Evolutionary conservation across 2,113 vertebrate species (phyloP), one percentile per base, ranked within the genome.

Genomic region (Cisticola juncidis): DNA sequence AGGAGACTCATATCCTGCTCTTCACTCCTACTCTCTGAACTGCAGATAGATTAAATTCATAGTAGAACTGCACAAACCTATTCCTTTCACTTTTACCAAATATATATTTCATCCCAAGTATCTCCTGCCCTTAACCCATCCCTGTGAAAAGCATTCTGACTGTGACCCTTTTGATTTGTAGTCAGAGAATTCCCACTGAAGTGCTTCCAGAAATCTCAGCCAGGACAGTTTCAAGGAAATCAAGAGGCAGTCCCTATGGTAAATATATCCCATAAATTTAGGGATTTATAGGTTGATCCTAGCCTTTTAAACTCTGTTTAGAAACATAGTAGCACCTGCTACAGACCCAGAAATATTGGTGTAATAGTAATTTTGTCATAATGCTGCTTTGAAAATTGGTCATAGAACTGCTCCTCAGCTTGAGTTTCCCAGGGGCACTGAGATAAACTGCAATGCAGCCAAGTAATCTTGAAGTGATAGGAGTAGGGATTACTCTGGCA

Each of bases 241-340:
- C 42, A 93, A 78, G 38, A 83, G 15, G 12, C 56, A 88, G 42
- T 72, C 40, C 73, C 28, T 92, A 22, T 84, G 31, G 36, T 92
- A 94, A 68, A 51, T 25, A 79, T 45, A 94, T 61, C 40, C 15
- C 42, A 81, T 94, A 95, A 91, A 95, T 92, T 62, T 86, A 69
- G 53, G 78, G 88, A 78, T 95, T 92, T 92, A 69, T 61, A 68
- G 26, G 57, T 42, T 96, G 69, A 95, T 95, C 77, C 77, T 60
- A 64, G 65, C 48, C 79, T 95, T 95, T 95, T 89, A 84, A 95
- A 92, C 29, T 84, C 69, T 26, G 71, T 89, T 92, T 94, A 86
- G 31, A 94, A 94, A 91, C 44, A 31, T 48, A 87, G 53, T 19
- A 53, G 77, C 80, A 95, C 73, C 56, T 95, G 51, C 72, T 88